Evolutionary conservation across 2,113 vertebrate genomes (phyloP), one percentile per base, ranked within the genome.

Genomic region (Microtus montanus): DNA sequence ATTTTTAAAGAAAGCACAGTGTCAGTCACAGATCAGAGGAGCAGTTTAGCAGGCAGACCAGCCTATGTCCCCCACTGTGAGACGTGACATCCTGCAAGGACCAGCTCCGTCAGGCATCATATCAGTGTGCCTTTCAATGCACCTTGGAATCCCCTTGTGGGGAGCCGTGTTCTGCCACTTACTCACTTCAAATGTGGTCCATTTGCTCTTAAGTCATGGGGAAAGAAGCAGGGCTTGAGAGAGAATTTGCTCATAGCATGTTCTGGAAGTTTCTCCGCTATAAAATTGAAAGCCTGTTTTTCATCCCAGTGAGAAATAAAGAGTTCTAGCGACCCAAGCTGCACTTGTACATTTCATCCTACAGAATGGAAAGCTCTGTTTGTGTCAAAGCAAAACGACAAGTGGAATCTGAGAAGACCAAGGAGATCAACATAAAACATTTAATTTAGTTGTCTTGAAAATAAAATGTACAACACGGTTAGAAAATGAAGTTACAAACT

Each of bases 21-120:
- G 19, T 89, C 75, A 73, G 74, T 74, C 88, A 77, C 3, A 84
- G 87, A 92, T 85, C 87, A 88, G 71, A 85, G 38, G 35, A 89
- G 87, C 2, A 33, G 54, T 92, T 94, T 73, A 52, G 22, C 89
- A 90, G 87, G 80, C 87, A 80, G 66, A 80, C 10, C 84, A 90
- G 79, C 41, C 93, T 52, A 0, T 3, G 66, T 33, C 95, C 85
- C 94, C 95, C 68, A 71, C 94, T 90, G 91, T 66, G 97, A 97
- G 71, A 90, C 61, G 54, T 22, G 73, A 89, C 94, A 86, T 90
- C 11, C 87, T 78, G 90, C 54, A 71, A 54, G 12, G 0, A 58
- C 0, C 58, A 86, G 68, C 44, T 92, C 63, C 71, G 41, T 33
- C 12, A 8, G 13, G 6, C 1, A 7, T 28, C 49, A 2, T 85